Percentiles rank a stretch among this genome's conserved stretches.
Evolutionary conservation across 35 echinoderm and acorn worm genomes (phyloP).

Genomic region (Lytechinus variegatus): DNA sequence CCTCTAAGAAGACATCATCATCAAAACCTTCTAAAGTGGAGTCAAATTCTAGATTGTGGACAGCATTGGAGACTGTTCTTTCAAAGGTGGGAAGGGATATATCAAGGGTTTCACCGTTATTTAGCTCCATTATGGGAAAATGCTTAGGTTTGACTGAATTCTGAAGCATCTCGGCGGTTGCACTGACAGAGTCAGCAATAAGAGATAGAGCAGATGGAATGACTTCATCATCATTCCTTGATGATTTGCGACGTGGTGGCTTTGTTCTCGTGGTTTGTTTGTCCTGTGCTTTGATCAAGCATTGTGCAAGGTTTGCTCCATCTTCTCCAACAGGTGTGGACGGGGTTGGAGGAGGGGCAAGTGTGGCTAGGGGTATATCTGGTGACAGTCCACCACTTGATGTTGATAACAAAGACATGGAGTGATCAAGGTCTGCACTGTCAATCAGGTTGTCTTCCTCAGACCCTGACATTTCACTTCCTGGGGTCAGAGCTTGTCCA

Average conservation of each 20-base stretch:
- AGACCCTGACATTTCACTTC: slow-evolving; percentile 52
- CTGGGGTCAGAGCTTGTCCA: slow-evolving; percentile 34
- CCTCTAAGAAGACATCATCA: slow-evolving; percentile 59
- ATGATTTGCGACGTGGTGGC: slow-evolving; percentile 23
- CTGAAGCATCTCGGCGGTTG: slow-evolving; percentile 59
- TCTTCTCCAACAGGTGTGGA: slow-evolving; percentile 47
- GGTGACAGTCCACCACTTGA: slow-evolving; percentile 57
- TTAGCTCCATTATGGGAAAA: not conserved
- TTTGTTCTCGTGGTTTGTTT: not conserved
- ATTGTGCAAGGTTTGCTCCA: slow-evolving; percentile 50
- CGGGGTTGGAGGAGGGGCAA: slow-evolving; percentile 65
- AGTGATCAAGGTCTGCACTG: slow-evolving; percentile 31
- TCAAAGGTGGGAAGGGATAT: slow-evolving; percentile 44
- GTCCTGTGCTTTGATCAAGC: slow-evolving; percentile 33
- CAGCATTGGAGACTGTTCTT: slow-evolving; percentile 42
- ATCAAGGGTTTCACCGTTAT: slow-evolving; percentile 44
- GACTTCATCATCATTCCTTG: slow-evolving; percentile 34
- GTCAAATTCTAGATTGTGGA: slow-evolving; percentile 2
- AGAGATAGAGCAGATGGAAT: slow-evolving; percentile 39
- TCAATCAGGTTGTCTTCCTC: slow-evolving; percentile 40
- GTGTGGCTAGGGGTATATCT: slow-evolving; percentile 22
- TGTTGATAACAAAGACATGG: slow-evolving; percentile 61
- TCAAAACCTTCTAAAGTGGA: slow-evolving; percentile 44
- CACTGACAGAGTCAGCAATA: slow-evolving; percentile 62
- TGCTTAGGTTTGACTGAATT: not conserved